Evolutionary conservation across 30 jellyfish, hydroid and myxozoan species (phyloP).

Genomic region (Aurelia sp.): DNA sequence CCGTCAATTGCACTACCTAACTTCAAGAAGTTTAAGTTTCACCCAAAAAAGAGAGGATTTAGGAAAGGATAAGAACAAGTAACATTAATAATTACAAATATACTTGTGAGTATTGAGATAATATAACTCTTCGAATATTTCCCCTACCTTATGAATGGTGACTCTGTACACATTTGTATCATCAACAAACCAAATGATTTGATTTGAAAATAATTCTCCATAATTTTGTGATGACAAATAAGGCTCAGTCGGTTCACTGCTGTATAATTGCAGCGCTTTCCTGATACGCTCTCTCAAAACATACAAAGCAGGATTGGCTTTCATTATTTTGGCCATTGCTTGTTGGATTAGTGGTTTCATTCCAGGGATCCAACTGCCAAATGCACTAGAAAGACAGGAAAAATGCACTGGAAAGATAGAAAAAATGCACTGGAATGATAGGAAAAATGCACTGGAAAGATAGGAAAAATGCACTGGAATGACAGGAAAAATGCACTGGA

Average conservation of each 20-base stretch:
- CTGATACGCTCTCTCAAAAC: constrained; percentile 99
- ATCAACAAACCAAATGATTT: constrained; percentile 99
- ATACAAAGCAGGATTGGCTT: constrained; percentile 99
- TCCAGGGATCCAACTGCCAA: constrained; percentile 99
- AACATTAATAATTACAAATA: too few species aligned
- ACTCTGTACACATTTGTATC: constrained; percentile 99
- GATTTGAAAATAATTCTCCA: constrained; percentile 99
- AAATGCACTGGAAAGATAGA: too few species aligned
- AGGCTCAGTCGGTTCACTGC: constrained; percentile 99
- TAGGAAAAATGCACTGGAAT: too few species aligned
- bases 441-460: too few species aligned
- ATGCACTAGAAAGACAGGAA: constrained; percentile 73
- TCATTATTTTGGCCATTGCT: constrained; percentile 99
- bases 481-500: too few species aligned
- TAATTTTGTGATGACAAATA: constrained; percentile 98
- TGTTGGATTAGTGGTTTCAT: constrained; percentile 99
- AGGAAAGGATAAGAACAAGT: too few species aligned
- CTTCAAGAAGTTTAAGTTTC: too few species aligned
- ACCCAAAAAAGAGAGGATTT: too few species aligned
- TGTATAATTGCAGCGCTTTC: constrained; percentile 98
- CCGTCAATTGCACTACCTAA: too few species aligned
- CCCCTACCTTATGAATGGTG: constrained; percentile 92
- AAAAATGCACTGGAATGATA: too few species aligned
- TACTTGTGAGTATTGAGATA: too few species aligned
- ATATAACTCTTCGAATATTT: too few species aligned